Base-by-base conservation (phyloP, 2,888 invertebrate genomes). In the Drosophila anceps region DNA sequence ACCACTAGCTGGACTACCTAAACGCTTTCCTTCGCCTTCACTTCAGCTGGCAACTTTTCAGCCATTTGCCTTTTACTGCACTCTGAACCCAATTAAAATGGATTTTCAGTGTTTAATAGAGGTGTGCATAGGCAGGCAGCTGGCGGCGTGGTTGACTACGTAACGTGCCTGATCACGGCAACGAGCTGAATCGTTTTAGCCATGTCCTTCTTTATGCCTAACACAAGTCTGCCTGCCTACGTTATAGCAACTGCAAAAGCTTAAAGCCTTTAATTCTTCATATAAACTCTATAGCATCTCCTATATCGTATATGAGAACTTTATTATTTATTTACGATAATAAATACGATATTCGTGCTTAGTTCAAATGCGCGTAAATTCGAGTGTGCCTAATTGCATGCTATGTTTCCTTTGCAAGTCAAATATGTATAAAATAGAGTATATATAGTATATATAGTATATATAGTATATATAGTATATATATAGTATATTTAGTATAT, bases 71-170 rank as follows among this genome's bases (percentile, higher is more conserved):
- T 29, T 31, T 48, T 20, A 13, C 9, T 46, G 9, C 10, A n/a
- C 27, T 29, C 3, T 6, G 48, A 31, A 0, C 5, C 48, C 48
- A 50, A 50, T 50, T 31, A 50, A 48, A 50, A 50, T 31, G 10
- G 12, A 18, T 50, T 18, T 31, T n/a, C 31, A 18, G 31, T 8
- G 5, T 6, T 18, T 29, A 31, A 31, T 12, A 1, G n/a, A 24
- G 10, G 6, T 31, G 18, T 50, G 48, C 12, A 1, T 12, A 6
- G 12, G 10, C 48, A 57, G 66, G 55, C 54, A 55, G 58, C 10
- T 10, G 15, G 1, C 24, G 4, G 24, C 13, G 15, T 24, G 39
- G 3, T 2, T 44, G 13, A 4, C 20, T 10, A 20, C 12, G 20
- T 5, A 20, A 20, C 12, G 24, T 15, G 27, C 8, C 27, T 4